Base-by-base conservation (phyloP, 2,113 vertebrate genomes). In the Lepidothrix coronata region DNA sequence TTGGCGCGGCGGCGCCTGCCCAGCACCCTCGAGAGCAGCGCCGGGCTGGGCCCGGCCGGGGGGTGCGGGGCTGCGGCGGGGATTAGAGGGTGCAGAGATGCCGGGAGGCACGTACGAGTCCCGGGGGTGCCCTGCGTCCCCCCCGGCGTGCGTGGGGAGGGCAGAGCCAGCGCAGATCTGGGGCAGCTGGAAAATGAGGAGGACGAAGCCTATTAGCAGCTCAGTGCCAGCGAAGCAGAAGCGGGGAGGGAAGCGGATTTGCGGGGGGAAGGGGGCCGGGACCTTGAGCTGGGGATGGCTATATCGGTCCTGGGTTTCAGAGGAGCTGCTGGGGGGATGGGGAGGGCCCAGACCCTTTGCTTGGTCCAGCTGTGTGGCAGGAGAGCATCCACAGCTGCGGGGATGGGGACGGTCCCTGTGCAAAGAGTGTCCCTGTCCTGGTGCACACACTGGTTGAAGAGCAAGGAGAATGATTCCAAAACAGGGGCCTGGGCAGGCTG, bases 151-250 rank as follows among this genome's bases (percentile, higher is more conserved):
- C 7, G 21, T 6, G 6, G 88, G 73, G 67, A 8, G 33, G 84
- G 87, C 94, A 95, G 85, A 62, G 89, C 58, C 87, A 57, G 89
- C 85, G n/a, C 46, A 11, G 91, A 95, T 92, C 91, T 93, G 94
- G 94, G 94, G 86, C 96, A 95, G 95, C 94, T 92, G 94, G 94
- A 97, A 95, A 94, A 95, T 66, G 92, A 94, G 85, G 94, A 96
- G 93, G 94, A 95, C 5, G 91, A 96, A 97, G 94, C 94, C 96
- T 96, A 95, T 96, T 97, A 95, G 91, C 96, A 87, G 96, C 94
- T 95, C 95, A 96, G 93, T 89, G 89, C 94, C 77, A 94, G 86
- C 83, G 35, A 94, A 93, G 95, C 95, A 94, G 92, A 96, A 95
- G 95, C 9, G 2, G 84, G 73, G 82, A 95, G 91, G 59, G 94